A percentile compares a stretch with the other conserved stretches of the same genome.
Conservation (phyloP, 2,113 vertebrate genomes). For the Platichthys flesus region DNA sequence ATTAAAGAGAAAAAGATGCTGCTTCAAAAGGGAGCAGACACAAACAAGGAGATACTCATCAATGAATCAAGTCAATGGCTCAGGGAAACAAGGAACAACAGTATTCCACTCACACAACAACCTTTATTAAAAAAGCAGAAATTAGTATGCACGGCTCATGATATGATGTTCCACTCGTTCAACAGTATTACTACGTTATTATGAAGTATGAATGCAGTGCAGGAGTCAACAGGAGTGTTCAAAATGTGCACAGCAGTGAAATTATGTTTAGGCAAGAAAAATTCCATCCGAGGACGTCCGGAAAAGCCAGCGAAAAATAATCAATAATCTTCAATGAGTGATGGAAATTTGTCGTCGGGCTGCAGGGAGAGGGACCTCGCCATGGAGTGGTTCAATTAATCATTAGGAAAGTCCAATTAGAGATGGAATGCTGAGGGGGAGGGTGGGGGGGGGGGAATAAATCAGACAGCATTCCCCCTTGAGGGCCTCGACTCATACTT, state of each 20-base stretch:
- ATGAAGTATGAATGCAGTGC: too few relatives aligned
- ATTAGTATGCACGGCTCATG: constrained; percentile 27
- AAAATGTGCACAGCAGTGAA: too few relatives aligned
- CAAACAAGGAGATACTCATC: constrained; percentile 25
- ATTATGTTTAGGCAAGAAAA: constrained; percentile 12
- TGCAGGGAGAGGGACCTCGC: constrained; percentile 39
- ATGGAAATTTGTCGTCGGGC: constrained; percentile 56
- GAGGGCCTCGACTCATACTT: constrained; percentile 62
- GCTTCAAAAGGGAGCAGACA: constrained; percentile 39
- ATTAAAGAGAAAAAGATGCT: constrained; percentile 28
- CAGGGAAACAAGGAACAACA: constrained; percentile 23
- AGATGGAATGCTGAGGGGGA: constrained; percentile 58
- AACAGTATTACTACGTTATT: not conserved
- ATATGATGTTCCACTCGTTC: not conserved
- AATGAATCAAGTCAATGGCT: not conserved
- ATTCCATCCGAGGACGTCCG: not conserved
- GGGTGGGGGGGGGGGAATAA: constrained; percentile 63
- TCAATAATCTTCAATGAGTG: constrained; percentile 60
- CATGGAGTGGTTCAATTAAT: constrained; percentile 67
- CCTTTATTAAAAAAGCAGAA: constrained; percentile 26
- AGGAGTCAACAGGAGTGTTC: too few relatives aligned
- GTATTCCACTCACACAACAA: constrained; percentile 25
- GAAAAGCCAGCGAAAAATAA: constrained; percentile 42
- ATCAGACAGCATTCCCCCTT: constrained; percentile 63
- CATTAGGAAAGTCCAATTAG: constrained; percentile 78